phyloP scores from a whole-genome alignment of 2,113 vertebrate genomes.

The Pionites leucogaster region DNA sequence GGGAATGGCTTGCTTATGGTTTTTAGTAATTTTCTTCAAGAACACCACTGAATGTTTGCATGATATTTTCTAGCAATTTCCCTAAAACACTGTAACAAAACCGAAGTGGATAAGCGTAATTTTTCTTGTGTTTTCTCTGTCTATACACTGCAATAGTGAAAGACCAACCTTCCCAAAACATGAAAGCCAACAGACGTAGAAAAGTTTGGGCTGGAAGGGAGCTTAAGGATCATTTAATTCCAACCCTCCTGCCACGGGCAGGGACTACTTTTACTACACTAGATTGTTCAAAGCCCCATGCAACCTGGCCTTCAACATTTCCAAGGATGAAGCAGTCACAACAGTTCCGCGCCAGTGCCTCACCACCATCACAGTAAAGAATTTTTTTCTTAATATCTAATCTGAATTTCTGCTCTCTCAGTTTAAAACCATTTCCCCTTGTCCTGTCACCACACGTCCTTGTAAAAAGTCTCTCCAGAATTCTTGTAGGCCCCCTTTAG shows the following conservation, averaged over 20 bases:
- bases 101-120: rapidly evolving
- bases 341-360: neutral
- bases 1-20: neutral
- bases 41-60: neutral
- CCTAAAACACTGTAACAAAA: neutral
- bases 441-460: neutral
- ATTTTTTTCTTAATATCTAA: neutral
- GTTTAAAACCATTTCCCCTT: neutral
- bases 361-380: neutral
- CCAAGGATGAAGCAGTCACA: neutral
- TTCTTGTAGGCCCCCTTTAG: neutral
- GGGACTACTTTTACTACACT: neutral
- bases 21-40: neutral
- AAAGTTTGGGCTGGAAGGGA: neutral
- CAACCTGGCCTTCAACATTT: neutral
- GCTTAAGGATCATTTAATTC: neutral
- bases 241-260: neutral
- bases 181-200: neutral
- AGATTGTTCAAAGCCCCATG: neutral
- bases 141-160: neutral
- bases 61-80: neutral
- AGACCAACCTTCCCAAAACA: neutral
- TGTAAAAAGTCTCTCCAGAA: neutral
- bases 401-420: neutral
- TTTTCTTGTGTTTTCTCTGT: neutral